Percentiles rank a stretch among this genome's conserved stretches.
phyloP scores from a whole-genome alignment of 2,113 vertebrate species.

The Microtus oregoni region DNA sequence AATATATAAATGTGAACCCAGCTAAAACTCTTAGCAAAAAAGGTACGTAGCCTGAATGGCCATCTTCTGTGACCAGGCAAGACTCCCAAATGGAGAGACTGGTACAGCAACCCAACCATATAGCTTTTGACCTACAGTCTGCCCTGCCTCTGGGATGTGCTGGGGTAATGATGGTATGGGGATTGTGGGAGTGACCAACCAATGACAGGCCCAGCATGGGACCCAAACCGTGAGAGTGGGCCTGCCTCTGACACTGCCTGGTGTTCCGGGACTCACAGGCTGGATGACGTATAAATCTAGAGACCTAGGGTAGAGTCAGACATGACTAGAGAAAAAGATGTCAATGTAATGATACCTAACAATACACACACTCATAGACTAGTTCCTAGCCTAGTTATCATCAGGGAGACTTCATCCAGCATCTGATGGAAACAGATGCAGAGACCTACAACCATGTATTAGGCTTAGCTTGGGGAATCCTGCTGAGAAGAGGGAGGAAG shows the following conservation, averaged over 20 bases:
- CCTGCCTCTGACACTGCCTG: not conserved
- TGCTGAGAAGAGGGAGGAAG: too few relatives aligned
- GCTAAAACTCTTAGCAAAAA: not conserved
- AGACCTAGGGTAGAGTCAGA: not conserved
- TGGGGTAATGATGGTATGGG: not conserved
- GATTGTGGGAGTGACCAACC: not conserved
- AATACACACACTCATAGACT: not conserved
- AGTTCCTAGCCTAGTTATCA: too few relatives aligned
- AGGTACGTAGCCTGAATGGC: not conserved
- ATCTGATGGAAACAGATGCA: too few relatives aligned
- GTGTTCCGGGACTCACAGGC: not conserved
- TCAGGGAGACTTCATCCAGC: too few relatives aligned
- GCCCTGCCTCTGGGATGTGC: not conserved
- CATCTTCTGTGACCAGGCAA: not conserved
- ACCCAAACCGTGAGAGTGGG: not conserved
- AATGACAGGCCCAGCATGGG: not conserved
- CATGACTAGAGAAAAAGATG: not conserved
- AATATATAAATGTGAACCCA: not conserved
- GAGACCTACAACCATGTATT: too few relatives aligned
- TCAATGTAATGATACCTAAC: not conserved
- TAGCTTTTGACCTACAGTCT: not conserved
- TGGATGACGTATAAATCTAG: not conserved
- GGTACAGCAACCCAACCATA: not conserved
- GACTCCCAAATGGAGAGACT: not conserved
- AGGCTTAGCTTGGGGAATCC: too few relatives aligned